Percentiles rank a stretch among this genome's conserved stretches.
These are phyloP conservation scores for Desoria tigrina DNA, from an alignment of 2,888 invertebrate species.

Conservation along the genomic window DNA sequence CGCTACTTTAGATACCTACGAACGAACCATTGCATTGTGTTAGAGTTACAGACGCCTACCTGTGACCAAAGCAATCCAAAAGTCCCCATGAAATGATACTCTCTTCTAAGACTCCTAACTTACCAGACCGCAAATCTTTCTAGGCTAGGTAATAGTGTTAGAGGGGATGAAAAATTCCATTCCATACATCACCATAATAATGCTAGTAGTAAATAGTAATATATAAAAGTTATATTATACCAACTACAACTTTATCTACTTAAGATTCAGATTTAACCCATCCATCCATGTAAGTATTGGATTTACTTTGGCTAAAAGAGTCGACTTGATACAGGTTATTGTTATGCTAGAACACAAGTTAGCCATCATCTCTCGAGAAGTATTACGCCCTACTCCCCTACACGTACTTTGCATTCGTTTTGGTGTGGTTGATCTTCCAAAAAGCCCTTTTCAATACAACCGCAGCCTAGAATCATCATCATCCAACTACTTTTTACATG, in stretches of 20 bases:
- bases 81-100: no score
- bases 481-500: background rate
- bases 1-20: no score
- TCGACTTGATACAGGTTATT: no score
- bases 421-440: background rate
- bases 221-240: slow-evolving; percentile 11
- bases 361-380: background rate
- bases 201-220: no score
- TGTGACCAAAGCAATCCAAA: background rate
- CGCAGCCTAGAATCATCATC: background rate
- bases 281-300: background rate
- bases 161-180: slow-evolving; percentile 43
- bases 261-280: background rate
- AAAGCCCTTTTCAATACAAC: background rate
- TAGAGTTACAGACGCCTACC: background rate
- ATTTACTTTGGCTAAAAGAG: background rate
- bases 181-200: slow-evolving; percentile 13
- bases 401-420: background rate
- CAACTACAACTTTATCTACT: slow-evolving; percentile 6
- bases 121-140: slow-evolving; percentile 14
- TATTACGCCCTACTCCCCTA: slow-evolving; percentile 2
- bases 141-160: slow-evolving; percentile 39
- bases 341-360: no score
- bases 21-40: no score
- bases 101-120: no score